phyloP scores from a whole-genome alignment of 2,888 invertebrate species.

The Emmelina monodactyla region DNA sequence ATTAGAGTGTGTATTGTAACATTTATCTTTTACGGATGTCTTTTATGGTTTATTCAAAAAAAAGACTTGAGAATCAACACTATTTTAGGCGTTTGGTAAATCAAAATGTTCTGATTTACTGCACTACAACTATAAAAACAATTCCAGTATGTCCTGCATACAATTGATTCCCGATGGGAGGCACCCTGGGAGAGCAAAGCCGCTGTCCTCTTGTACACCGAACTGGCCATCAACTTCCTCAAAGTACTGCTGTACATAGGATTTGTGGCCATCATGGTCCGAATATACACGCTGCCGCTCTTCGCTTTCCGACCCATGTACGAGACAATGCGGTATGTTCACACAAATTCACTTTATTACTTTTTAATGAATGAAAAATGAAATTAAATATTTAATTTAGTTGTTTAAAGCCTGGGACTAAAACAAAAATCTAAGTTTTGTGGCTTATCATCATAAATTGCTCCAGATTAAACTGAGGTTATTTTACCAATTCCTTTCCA shows the following conservation, averaged over 20 bases:
- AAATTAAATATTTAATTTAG: too few species aligned
- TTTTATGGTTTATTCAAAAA: not conserved
- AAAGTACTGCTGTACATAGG: constrained; percentile 88
- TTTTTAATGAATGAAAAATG: too few species aligned
- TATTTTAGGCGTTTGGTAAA: too few species aligned
- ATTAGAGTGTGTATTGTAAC: not conserved
- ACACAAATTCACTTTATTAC: constrained; percentile 4
- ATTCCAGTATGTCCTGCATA: constrained; percentile 68
- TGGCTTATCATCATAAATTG: too few species aligned
- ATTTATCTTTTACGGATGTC: not conserved
- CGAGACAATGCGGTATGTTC: constrained; percentile 86
- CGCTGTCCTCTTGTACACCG: constrained; percentile 95
- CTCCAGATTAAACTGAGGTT: too few species aligned
- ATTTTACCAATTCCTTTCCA: too few species aligned
- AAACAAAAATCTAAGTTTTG: too few species aligned
- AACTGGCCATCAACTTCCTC: constrained; percentile 89
- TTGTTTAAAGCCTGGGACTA: too few species aligned
- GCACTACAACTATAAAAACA: constrained; percentile 1
- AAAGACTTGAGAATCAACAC: too few species aligned
- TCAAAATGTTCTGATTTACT: constrained; percentile 2
- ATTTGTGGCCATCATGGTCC: constrained; percentile 96
- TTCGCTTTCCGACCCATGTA: constrained; percentile 99
- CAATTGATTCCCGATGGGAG: constrained; percentile 89
- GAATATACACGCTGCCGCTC: constrained; percentile 95
- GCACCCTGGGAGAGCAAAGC: constrained; percentile 99